Base-by-base conservation (phyloP, 2,797 vertebrate species). In the Sylvilagus floridanus region DNA sequence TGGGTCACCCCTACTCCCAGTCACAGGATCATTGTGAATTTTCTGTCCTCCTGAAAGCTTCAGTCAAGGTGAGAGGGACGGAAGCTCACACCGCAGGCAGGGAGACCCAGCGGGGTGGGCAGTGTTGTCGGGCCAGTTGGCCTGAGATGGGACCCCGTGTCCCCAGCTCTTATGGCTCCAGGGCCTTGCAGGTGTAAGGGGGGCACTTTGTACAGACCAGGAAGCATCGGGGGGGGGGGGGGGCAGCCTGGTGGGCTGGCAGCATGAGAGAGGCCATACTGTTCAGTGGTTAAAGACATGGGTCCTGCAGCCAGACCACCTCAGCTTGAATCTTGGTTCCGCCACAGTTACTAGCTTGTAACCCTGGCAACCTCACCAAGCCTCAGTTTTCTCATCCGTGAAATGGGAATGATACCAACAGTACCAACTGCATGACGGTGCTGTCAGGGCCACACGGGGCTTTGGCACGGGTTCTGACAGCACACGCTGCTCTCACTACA, bases 201-300 rank as follows among this genome's bases (percentile, higher is more conserved):
- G 52, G 17, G 37, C n/a, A 88, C 42, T 17, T 88, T 84, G 77
- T 84, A 30, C 11, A n/a, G 30, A 13, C 65, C 66, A 72, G 66
- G 42, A 75, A 60, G 69, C 42, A 92, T 54, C 35, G n/a, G 50
- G 14, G 1, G 32, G 14, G 1, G 28, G 12, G 35, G 69, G 73
- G 8, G 4, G 14, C 54, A 4, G 1, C 0, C 26, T 52, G 4
- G 0, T 8, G 14, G 5, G 8, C 54, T 5, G 21, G 66, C 68
- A 42, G 28, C 11, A 1, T 10, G 32, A 63, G 19, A 75, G 22
- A 14, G 28, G 26, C 28, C 52, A 42, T 10, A 1, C 50, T n/a
- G 21, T 30, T 3, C 4, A 14, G 72, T 10, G 11, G 22, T 16
- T 47, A 84, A 63, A 60, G 26, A 42, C 19, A 42, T 7, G 13